A percentile compares a stretch with the other conserved stretches of the same genome.
Conservation (phyloP, 2,113 vertebrate species). For the Dinomys branickii region DNA sequence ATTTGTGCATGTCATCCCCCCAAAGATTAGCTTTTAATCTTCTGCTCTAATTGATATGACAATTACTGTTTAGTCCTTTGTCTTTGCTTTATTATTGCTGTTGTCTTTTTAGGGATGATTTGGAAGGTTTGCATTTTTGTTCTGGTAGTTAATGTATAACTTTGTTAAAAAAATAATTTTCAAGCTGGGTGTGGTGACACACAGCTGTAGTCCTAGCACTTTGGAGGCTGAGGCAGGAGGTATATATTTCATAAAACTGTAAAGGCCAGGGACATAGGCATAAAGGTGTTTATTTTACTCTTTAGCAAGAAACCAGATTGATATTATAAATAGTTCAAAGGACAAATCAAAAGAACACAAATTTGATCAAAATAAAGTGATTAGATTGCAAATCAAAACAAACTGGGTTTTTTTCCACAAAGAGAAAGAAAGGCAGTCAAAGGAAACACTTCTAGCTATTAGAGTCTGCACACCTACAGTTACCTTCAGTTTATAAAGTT, state of each 20-base stretch:
- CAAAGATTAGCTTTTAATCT: background rate
- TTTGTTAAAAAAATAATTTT: constrained; percentile 1
- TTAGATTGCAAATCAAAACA: constrained; percentile 20
- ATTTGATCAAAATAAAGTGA: constrained; percentile 20
- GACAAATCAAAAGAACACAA: constrained; percentile 1
- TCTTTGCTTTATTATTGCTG: background rate
- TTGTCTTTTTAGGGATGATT: constrained; percentile 31
- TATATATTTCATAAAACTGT: background rate
- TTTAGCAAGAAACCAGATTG: background rate
- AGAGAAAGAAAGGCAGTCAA: background rate
- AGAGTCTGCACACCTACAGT: background rate
- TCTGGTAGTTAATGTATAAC: background rate
- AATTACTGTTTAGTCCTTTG: background rate
- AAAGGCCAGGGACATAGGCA: background rate
- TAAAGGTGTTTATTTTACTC: background rate
- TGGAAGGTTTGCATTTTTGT: background rate
- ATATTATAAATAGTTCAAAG: background rate
- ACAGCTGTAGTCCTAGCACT: background rate
- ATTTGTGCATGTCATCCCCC: background rate
- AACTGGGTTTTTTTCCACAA: background rate
- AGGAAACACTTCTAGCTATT: background rate
- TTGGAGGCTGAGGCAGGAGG: background rate
- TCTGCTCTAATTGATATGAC: background rate
- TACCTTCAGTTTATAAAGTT: background rate
- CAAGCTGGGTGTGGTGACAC: background rate